Conservation (phyloP, 2,797 vertebrate genomes). For the Sarcoramphus papa region DNA sequence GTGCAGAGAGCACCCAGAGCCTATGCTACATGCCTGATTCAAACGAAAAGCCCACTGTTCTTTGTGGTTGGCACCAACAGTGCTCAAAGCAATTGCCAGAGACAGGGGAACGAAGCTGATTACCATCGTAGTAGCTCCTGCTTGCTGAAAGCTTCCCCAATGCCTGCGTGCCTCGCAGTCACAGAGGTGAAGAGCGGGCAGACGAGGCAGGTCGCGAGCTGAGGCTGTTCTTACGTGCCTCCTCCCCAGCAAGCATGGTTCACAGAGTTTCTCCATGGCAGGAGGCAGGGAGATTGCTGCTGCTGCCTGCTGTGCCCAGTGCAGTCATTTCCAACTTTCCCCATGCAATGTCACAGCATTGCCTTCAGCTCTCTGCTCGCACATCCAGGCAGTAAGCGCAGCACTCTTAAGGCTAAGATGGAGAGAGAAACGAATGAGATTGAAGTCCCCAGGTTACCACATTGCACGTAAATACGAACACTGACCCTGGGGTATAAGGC, state of each 20-base stretch:
- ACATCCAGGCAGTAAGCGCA: neutral
- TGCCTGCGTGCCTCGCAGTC: fast-evolving
- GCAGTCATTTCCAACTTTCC: fast-evolving
- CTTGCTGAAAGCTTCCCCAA: neutral
- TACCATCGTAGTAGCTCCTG: neutral
- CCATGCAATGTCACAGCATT: fast-evolving
- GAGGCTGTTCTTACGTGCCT: fast-evolving
- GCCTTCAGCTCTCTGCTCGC: neutral
- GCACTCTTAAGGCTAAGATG: fast-evolving
- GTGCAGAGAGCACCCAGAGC: neutral
- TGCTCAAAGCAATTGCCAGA: neutral
- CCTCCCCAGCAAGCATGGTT: neutral
- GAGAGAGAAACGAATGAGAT: neutral
- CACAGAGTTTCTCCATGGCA: neutral
- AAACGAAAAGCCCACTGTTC: fast-evolving
- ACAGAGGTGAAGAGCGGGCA: neutral
- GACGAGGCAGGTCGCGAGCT: fast-evolving
- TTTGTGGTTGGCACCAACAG: too few relatives aligned
- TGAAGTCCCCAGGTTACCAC: neutral
- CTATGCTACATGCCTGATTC: neutral
- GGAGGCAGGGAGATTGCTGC: neutral
- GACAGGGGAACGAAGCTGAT: neutral
- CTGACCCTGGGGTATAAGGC: neutral
- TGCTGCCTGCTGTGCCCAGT: neutral
- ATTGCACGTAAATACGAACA: fast-evolving